Base-by-base conservation (phyloP, 2,113 vertebrate species). In the Climacteris rufus region DNA sequence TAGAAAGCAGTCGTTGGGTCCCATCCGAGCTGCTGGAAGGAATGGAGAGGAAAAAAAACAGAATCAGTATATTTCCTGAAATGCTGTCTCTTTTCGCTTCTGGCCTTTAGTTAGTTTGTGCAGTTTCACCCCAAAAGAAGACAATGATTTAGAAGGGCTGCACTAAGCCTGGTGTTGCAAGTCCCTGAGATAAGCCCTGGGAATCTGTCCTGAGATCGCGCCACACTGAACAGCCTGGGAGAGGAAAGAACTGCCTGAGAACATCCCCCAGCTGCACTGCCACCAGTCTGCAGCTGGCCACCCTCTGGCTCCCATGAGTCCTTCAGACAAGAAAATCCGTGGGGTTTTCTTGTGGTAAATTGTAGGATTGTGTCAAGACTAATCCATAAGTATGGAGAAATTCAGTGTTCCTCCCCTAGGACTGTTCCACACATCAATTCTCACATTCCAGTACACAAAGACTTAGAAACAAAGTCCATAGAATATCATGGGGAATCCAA, bases 121-220 rank as follows among this genome's bases (percentile, higher is more conserved):
- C 88, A 35, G 33, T 71, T 93, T 78, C 37, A 64, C n/a, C 52
- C 69, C 44, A 40, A 56, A 28, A 93, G 71, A 84, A 79, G 54
- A 42, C 64, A 83, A 31, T 27, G 10, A 76, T 70, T 91, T 71
- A 64, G 56, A 80, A 84, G 64, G 53, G 71, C 42, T 84, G 54
- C 57, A 52, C 47, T 59, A 42, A 3, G 18, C 30, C 30, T 83
- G 72, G 47, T 24, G 30, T 63, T 0, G 1, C 50, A 37, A 45
- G 30, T 63, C 50, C 33, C 47, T 14, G 60, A 45, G 76, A 50
- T n/a, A 77, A 94, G 25, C 15, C 30, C 39, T 42, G 60, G 72
- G 84, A 89, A 57, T 31, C 35, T 27, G 19, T 20, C 12, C 2
- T 3, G 37, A 56, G 56, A 45, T 20, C 0, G 0, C 0, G 0